These are phyloP conservation scores for Tetragonisca angustula DNA, from an alignment of 2,888 invertebrate genomes.

Conservation along the genomic window DNA sequence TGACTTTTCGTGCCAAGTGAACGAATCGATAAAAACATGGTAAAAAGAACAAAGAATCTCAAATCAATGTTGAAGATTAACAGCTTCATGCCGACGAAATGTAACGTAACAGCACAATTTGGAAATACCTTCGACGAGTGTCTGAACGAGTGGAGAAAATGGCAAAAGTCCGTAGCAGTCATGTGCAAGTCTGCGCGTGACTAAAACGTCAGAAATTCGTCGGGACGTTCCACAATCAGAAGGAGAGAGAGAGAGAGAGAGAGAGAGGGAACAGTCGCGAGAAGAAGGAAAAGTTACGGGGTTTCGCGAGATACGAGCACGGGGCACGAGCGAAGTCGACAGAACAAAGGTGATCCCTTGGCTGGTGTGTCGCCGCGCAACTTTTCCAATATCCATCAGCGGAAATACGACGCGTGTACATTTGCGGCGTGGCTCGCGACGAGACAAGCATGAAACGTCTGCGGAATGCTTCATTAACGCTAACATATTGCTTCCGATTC, in stretches of 20 bases:
- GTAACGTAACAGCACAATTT: background rate
- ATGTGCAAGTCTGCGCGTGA: constrained; percentile 22
- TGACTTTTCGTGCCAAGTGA: background rate
- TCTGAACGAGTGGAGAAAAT: background rate
- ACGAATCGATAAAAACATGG: background rate
- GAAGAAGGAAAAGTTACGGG: constrained; percentile 58
- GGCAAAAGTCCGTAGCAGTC: background rate
- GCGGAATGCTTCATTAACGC: constrained; percentile 56
- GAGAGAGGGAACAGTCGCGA: constrained; percentile 3
- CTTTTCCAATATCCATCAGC: constrained; percentile 73
- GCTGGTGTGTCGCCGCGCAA: constrained; percentile 67
- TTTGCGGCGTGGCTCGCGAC: constrained; percentile 38
- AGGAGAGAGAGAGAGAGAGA: background rate
- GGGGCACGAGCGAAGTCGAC: constrained; percentile 38
- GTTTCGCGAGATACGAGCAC: constrained; percentile 36
- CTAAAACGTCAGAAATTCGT: constrained; percentile 32
- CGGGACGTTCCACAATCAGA: background rate
- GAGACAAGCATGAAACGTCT: constrained; percentile 45
- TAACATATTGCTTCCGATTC: constrained; percentile 45
- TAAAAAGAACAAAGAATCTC: background rate
- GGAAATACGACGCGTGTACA: constrained; percentile 55
- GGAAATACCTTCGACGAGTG: background rate
- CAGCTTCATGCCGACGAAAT: background rate
- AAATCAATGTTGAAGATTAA: background rate
- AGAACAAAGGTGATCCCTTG: constrained; percentile 57